Percentiles rank a stretch among this genome's conserved stretches.
These are phyloP conservation scores for Aplodontia rufa DNA, from an alignment of 2,113 vertebrate species.

Conservation along the genomic window DNA sequence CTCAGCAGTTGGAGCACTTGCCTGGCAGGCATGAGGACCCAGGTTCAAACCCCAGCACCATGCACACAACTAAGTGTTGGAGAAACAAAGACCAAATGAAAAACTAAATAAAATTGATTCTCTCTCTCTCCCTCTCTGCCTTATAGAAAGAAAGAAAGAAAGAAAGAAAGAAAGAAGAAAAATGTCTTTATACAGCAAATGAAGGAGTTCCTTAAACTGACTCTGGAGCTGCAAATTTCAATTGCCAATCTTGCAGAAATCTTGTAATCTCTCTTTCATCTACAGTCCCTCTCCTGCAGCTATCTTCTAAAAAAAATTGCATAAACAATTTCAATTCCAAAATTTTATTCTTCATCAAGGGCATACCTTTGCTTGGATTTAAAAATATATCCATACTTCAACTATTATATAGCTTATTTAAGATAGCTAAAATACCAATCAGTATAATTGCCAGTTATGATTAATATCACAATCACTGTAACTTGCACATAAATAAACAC, in stretches of 20 bases:
- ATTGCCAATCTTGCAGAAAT: neutral
- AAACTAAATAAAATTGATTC: no score
- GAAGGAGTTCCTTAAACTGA: neutral
- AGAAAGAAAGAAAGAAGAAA: no score
- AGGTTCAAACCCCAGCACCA: no score
- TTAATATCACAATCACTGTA: neutral
- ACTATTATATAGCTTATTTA: neutral
- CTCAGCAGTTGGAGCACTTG: no score
- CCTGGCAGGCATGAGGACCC: no score
- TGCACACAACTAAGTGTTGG: no score
- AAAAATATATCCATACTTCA: neutral
- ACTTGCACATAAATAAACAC: neutral
- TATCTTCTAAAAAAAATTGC: neutral
- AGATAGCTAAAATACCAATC: constrained; percentile 26
- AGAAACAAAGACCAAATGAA: no score
- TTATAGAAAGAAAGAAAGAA: no score
- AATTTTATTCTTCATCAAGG: neutral
- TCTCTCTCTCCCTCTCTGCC: no score
- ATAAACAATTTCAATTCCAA: neutral
- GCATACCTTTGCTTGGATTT: neutral
- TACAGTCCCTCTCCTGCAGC: neutral
- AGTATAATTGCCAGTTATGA: neutral
- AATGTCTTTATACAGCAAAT: neutral
- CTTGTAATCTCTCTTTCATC: neutral
- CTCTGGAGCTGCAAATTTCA: neutral